These are phyloP conservation scores for Virgularia gustaviana DNA, from an alignment of 92 coral and sea anemone species.

Conservation along the genomic window DNA sequence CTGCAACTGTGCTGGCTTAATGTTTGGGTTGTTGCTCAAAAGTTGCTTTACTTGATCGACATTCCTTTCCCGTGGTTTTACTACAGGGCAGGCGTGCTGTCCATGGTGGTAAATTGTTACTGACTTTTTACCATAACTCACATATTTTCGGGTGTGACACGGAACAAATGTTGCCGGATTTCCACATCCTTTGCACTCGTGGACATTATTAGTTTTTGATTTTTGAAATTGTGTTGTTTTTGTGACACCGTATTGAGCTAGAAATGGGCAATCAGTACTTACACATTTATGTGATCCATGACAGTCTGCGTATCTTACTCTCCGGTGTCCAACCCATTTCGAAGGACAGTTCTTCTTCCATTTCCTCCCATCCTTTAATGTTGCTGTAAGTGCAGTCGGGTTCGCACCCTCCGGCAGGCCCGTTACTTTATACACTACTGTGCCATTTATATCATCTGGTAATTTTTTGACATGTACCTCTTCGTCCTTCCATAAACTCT, in stretches of 20 bases:
- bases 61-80: background rate
- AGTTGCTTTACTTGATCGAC: background rate
- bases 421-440: too few species aligned
- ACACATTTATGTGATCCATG: conserved; percentile 48
- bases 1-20: conserved; percentile 49
- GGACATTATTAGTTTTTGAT: conserved; percentile 1
- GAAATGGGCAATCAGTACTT: conserved; percentile 45
- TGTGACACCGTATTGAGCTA: conserved; percentile 50
- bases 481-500: too few species aligned
- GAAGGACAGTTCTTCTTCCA: conserved; percentile 63
- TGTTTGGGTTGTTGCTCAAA: conserved; percentile 46
- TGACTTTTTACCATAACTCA: conserved; percentile 36
- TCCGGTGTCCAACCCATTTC: conserved; percentile 47
- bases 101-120: conserved; percentile 53
- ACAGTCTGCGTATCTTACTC: conserved; percentile 58
- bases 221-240: conserved; percentile 56
- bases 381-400: too few species aligned
- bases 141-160: conserved; percentile 53
- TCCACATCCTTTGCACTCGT: conserved; percentile 52
- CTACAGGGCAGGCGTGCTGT: conserved; percentile 59
- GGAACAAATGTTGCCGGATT: conserved; percentile 37
- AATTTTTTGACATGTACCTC: too few species aligned
- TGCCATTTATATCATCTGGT: too few species aligned
- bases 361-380: conserved; percentile 43
- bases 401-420: too few species aligned